These are phyloP conservation scores for Girardinus metallicus DNA, from an alignment of 2,797 vertebrate species.

Conservation along the genomic window DNA sequence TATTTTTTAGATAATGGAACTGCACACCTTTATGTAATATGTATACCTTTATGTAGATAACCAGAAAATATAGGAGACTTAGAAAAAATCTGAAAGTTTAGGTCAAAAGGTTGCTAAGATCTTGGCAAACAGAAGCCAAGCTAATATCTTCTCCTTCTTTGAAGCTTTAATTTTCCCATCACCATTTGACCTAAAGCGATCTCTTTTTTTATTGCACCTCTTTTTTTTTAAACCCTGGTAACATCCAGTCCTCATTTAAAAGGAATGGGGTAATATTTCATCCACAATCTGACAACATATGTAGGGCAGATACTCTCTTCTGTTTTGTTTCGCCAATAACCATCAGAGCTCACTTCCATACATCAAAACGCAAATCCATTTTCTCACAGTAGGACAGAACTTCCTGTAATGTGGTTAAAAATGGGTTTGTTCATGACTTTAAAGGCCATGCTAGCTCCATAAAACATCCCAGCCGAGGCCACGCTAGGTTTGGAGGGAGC, in stretches of 20 bases:
- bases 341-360: slow-evolving; percentile 31
- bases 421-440: slow-evolving; percentile 33
- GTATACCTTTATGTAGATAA: not conserved
- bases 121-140: slow-evolving; percentile 28
- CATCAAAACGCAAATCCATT: slow-evolving; percentile 29
- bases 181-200: slow-evolving; percentile 36
- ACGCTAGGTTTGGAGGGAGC: slow-evolving; percentile 17
- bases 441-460: slow-evolving; percentile 51
- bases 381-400: slow-evolving; percentile 54
- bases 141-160: slow-evolving; percentile 24
- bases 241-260: slow-evolving; percentile 47
- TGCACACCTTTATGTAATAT: not conserved
- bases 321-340: slow-evolving; percentile 60
- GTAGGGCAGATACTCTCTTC: slow-evolving; percentile 45
- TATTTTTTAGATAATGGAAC: not conserved
- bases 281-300: slow-evolving; percentile 41
- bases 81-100: not conserved
- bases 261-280: slow-evolving; percentile 50
- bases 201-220: slow-evolving; percentile 26
- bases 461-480: slow-evolving; percentile 34
- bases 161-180: slow-evolving; percentile 39
- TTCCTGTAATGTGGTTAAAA: slow-evolving; percentile 54
- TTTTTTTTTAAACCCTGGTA: slow-evolving; percentile 33
- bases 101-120: slow-evolving; percentile 5
- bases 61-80: not conserved